Evolutionary conservation across 2,113 vertebrate species (phyloP).

Genomic region (Crotalus helleri): DNA sequence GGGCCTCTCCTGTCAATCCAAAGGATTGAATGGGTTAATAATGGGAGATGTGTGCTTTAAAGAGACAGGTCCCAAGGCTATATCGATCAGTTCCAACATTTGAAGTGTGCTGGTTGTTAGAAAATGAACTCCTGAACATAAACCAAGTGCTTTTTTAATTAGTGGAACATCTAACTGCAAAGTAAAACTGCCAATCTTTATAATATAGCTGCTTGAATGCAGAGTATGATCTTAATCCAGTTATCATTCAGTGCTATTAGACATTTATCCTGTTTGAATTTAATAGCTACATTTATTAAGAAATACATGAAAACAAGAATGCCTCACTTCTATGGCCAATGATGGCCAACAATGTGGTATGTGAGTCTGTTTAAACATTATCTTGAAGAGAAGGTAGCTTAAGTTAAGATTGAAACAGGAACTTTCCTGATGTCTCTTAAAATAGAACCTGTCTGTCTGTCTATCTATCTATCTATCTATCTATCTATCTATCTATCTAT

Average conservation of each 20-base stretch:
- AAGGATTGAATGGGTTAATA: background rate
- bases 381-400: background rate
- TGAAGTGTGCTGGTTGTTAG: background rate
- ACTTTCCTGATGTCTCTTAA: background rate
- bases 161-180: background rate
- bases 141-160: background rate
- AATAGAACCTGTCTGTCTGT: background rate
- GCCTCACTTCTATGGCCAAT: background rate
- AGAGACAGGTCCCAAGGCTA: background rate
- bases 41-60: background rate
- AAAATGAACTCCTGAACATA: background rate
- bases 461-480: no score
- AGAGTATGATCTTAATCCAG: background rate
- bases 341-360: background rate
- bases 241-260: background rate
- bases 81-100: background rate
- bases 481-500: no score
- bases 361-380: background rate
- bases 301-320: background rate
- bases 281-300: background rate
- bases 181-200: background rate
- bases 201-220: background rate
- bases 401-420: background rate
- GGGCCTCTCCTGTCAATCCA: background rate
- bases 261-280: background rate